A percentile compares a stretch with the other conserved stretches of the same genome.
These are phyloP conservation scores for Apteryx mantelli DNA, from an alignment of 2,113 vertebrate genomes.

Conservation along the genomic window DNA sequence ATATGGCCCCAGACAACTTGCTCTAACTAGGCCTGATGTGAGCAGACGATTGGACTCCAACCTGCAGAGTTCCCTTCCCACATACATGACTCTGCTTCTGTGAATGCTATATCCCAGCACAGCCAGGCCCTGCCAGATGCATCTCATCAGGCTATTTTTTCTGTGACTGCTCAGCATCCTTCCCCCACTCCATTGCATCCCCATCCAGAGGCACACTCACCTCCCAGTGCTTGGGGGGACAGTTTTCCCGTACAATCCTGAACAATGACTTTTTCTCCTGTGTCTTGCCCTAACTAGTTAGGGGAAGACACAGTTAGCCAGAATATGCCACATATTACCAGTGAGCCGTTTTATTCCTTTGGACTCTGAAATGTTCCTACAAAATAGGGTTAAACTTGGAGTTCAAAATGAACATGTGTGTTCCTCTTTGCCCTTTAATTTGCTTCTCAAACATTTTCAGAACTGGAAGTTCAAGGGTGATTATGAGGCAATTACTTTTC, in stretches of 20 bases:
- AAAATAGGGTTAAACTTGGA: background rate
- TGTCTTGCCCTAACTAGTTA: background rate
- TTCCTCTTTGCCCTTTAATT: background rate
- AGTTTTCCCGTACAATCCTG: background rate
- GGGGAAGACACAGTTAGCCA: background rate
- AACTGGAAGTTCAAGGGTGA: background rate
- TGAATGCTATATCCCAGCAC: background rate
- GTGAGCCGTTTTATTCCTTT: background rate
- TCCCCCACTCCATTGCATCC: too few relatives aligned
- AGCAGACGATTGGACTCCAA: too few relatives aligned
- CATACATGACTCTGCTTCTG: background rate
- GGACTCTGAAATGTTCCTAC: background rate
- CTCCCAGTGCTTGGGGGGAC: background rate
- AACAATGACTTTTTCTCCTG: background rate
- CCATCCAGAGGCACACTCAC: fast-evolving
- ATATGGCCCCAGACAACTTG: background rate
- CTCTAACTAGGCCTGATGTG: background rate
- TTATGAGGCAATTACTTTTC: background rate
- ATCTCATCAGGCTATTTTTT: background rate
- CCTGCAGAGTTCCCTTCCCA: background rate
- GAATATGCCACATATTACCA: fast-evolving
- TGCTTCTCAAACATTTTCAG: background rate
- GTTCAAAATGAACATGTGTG: background rate
- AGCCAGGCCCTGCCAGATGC: background rate
- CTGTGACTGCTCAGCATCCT: background rate